A percentile compares a stretch with the other conserved stretches of the same genome.
Conservation (phyloP, 2,113 vertebrate genomes). For the Meleagris gallopavo region DNA sequence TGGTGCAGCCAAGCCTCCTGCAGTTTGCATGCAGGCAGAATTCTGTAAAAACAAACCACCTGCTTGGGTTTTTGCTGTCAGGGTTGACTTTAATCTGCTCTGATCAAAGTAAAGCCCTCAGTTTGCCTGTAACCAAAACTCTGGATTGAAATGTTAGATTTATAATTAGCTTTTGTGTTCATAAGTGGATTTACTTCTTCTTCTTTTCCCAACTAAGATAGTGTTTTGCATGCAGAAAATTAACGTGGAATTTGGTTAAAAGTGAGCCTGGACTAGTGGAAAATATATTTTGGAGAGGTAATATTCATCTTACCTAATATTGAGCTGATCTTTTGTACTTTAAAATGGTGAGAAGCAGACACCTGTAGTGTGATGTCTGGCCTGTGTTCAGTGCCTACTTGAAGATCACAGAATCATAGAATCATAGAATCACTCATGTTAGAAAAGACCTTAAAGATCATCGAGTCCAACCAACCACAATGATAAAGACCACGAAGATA, state of each 20-base stretch:
- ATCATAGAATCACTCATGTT: no score
- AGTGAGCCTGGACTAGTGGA: not conserved
- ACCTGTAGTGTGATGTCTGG: not conserved
- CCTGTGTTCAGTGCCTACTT: not conserved
- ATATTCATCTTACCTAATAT: not conserved
- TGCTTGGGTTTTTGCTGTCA: not conserved
- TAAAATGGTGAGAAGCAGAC: not conserved
- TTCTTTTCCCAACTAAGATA: not conserved
- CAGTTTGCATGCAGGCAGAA: not conserved
- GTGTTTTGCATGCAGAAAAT: not conserved
- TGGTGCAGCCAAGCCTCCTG: not conserved
- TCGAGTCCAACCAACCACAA: no score
- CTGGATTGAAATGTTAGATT: not conserved
- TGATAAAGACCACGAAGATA: not conserved
- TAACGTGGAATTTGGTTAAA: not conserved
- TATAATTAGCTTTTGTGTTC: not conserved
- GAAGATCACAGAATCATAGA: no score
- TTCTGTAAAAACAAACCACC: not conserved
- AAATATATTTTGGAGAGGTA: not conserved
- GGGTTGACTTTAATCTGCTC: not conserved
- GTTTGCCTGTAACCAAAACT: not conserved
- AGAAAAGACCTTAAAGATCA: no score
- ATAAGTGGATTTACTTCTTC: not conserved
- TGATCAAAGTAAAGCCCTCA: slow-evolving; percentile 4
- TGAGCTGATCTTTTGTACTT: not conserved